Evolutionary conservation across 2,113 vertebrate genomes (phyloP), one percentile per base, ranked within the genome.

Genomic region (Raphicerus campestris): DNA sequence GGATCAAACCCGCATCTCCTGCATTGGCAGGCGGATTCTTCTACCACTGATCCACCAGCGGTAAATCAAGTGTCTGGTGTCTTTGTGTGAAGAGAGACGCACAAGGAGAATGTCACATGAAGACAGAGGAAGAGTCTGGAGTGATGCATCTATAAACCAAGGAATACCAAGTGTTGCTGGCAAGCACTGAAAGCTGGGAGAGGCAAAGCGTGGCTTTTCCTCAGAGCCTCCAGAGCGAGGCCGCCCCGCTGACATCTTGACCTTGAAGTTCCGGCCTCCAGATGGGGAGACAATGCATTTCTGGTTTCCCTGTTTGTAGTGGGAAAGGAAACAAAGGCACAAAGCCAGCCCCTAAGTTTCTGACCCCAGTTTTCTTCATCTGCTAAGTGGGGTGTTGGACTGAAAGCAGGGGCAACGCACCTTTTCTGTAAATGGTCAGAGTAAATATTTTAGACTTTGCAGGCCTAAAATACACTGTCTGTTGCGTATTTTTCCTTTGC

Each of bases 351-450:
- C 8, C 78, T 11, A 5, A 19, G 32, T 19, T 26, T 26, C 22
- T 2, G 56, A 28, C 32, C 22, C 58, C 11, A 1, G 0, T 26
- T 24, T 10, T 60, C 20, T 47, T 30, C 26, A 35, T 78, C 20
- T 78, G 47, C 30, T 30, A 10, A 55, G 3, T 5, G n/a, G 28
- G 84, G 82, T 47, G 28, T 22, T 55, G 80, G 3, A 73, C 45
- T 22, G 2, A 35, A 30, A 75, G 32, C 2, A 1, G 28, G 39
- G 2, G 2, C 0, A 2, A 30, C 13, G 5, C 7, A 3, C 6
- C 0, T 47, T 35, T 83, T 55, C 26, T 58, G 60, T 3, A 11
- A 32, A 58, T n/a, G 32, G 49, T 45, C 70, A 19, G 82, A 1
- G 51, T 24, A 13, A n/a, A 5, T 6, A 24, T 17, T 30, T 86